Evolutionary conservation across 2,888 invertebrate species (phyloP), one percentile per base, ranked within the genome.

Genomic region (Ophioninae sp.): DNA sequence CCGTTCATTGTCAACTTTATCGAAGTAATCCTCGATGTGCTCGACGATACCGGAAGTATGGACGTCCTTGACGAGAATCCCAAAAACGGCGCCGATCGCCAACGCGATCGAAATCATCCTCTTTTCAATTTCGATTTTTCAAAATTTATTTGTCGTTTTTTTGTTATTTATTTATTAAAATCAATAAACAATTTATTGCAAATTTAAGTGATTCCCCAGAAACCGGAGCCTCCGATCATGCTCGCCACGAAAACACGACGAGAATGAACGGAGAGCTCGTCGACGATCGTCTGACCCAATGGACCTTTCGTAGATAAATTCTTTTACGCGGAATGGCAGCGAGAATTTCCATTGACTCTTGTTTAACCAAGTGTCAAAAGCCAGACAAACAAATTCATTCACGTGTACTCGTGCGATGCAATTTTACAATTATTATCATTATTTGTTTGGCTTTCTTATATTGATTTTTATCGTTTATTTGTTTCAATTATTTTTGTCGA

Each of bases 11-110:
- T 77, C 77, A 2, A 86, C 77, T 50, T 81, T 84, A 59, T 88
- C 87, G 37, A 88, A 88, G 39, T 88, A 88, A 72, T 84, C 85
- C 2, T 73, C 79, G 10, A 86, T 70, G 44, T 85, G 82, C 6
- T 79, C 77, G 20, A 39, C 20, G 5, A 68, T 67, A 7, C 44
- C n/a, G 20, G 56, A 68, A 67, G 72, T 61, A 7, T 44, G 39
- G 30, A 67, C 50, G 10, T 50, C 69, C 13, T 61, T 59, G 41
- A 82, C 68, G 69, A 84, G 23, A 17, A 79, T 10, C 20, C 37
- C 62, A 23, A 79, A 20, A 64, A 79, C 50, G 30, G 68, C 44
- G 21, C 73, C 23, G 8, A 77, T 39, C 50, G 79, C 68, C 37
- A 79, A 69, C 7, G 23, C 74, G 59, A 70, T 67, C 10, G 79